Evolutionary conservation across 1,140 invertebrate genomes (phyloP).

Genomic region (Drosophila bifasciata): DNA sequence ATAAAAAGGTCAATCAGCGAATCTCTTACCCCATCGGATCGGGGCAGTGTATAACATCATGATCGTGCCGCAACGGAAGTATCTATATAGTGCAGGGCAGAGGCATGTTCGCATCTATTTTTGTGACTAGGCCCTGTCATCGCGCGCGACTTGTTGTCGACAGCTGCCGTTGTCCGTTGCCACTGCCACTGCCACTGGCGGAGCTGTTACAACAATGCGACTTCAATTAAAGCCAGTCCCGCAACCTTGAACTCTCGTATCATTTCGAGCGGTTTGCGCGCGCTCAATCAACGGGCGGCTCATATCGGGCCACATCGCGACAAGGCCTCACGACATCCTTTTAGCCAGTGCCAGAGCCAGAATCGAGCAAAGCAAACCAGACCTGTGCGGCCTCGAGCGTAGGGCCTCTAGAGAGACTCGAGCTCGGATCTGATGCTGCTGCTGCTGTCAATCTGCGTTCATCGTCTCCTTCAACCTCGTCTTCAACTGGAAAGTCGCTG

Average conservation of each 20-base stretch:
- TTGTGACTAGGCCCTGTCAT: constrained; percentile 75
- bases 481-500: constrained; percentile 39
- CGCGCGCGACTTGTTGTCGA: constrained; percentile 60
- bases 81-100: constrained; percentile 13
- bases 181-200: neutral
- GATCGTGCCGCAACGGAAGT: constrained; percentile 37
- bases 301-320: constrained; percentile 36
- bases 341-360: neutral
- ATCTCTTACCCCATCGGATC: constrained; percentile 8
- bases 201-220: constrained; percentile 73
- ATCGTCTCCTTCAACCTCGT: constrained; percentile 46
- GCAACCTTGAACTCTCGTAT: constrained; percentile 69
- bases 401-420: constrained; percentile 16
- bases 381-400: neutral
- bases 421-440: constrained; percentile 23
- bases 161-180: constrained; percentile 48
- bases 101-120: constrained; percentile 58
- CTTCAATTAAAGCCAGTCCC: constrained; percentile 72
- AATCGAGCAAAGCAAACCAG: neutral
- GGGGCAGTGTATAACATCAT: constrained; percentile 56
- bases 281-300: constrained; percentile 65
- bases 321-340: constrained; percentile 37
- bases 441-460: constrained; percentile 73
- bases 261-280: constrained; percentile 64
- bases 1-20: constrained; percentile 34